These are phyloP conservation scores for Dryadula phaetusa DNA, from an alignment of 2,888 invertebrate species.

Conservation along the genomic window DNA sequence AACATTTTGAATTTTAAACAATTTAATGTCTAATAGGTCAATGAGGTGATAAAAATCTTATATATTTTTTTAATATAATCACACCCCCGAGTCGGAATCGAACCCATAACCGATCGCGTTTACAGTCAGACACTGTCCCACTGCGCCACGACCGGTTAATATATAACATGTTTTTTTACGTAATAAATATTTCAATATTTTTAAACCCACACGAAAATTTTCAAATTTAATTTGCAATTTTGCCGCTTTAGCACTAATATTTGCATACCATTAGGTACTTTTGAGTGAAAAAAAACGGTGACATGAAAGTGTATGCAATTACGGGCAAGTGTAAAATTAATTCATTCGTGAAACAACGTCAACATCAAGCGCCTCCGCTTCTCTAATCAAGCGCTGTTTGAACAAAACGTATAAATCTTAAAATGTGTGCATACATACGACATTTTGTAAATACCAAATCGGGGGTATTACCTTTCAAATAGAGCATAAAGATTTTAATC, in stretches of 20 bases:
- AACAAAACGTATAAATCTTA: conserved; percentile 78
- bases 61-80: too few species aligned
- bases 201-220: not conserved
- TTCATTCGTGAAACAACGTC: conserved; percentile 69
- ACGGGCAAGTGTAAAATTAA: conserved; percentile 67
- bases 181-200: not conserved
- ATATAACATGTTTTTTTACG: too few species aligned
- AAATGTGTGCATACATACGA: conserved; percentile 48
- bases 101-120: too few species aligned
- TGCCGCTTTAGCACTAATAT: conserved; percentile 31
- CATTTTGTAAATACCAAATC: not conserved
- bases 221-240: not conserved
- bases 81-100: too few species aligned
- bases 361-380: conserved; percentile 73
- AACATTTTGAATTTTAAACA: too few species aligned
- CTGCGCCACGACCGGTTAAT: too few species aligned
- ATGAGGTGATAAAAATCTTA: too few species aligned
- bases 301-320: conserved; percentile 64
- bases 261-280: conserved; percentile 35
- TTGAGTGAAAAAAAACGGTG: conserved; percentile 38
- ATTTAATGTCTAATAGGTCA: too few species aligned
- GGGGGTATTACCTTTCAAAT: not conserved
- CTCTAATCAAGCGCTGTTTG: conserved; percentile 82
- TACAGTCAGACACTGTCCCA: too few species aligned
- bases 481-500: too few species aligned